Conservation (phyloP, 2,888 invertebrate genomes). For the Ichneumoninae sp. region DNA sequence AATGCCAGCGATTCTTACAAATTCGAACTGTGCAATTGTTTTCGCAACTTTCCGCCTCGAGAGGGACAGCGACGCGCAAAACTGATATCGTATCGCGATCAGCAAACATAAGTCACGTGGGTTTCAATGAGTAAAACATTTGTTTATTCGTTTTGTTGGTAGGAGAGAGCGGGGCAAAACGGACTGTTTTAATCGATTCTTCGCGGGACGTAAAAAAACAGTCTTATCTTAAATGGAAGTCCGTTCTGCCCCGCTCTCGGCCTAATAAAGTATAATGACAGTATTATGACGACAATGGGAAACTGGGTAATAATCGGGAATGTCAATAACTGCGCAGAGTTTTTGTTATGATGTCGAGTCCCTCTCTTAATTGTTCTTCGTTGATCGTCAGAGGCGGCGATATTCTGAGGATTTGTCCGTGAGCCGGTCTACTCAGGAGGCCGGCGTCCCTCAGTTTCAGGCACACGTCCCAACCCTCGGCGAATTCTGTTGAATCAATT, state of each 20-base stretch:
- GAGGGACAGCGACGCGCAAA: constrained; percentile 81
- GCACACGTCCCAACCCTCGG: constrained; percentile 89
- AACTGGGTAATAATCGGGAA: background rate
- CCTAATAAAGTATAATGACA: constrained; percentile 3
- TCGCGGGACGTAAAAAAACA: background rate
- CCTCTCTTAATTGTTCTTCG: constrained; percentile 86
- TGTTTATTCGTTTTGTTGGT: background rate
- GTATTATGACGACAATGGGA: constrained; percentile 5
- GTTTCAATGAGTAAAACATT: background rate
- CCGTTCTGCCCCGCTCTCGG: background rate
- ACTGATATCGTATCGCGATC: constrained; percentile 25
- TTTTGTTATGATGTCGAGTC: constrained; percentile 86
- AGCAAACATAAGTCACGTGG: background rate
- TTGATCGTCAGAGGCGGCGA: constrained; percentile 90
- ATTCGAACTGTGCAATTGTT: constrained; percentile 85
- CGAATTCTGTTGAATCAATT: constrained; percentile 84
- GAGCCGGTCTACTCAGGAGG: constrained; percentile 90
- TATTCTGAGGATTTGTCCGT: constrained; percentile 90
- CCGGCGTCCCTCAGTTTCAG: constrained; percentile 88
- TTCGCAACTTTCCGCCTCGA: constrained; percentile 85
- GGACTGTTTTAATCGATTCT: background rate
- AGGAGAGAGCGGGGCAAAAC: background rate
- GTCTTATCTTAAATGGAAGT: background rate
- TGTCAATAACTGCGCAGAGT: constrained; percentile 72
- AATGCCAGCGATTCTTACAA: constrained; percentile 80